Evolutionary conservation across 1,140 invertebrate genomes (phyloP), one percentile per base, ranked within the genome.

Genomic region (Diachasma alloeum): DNA sequence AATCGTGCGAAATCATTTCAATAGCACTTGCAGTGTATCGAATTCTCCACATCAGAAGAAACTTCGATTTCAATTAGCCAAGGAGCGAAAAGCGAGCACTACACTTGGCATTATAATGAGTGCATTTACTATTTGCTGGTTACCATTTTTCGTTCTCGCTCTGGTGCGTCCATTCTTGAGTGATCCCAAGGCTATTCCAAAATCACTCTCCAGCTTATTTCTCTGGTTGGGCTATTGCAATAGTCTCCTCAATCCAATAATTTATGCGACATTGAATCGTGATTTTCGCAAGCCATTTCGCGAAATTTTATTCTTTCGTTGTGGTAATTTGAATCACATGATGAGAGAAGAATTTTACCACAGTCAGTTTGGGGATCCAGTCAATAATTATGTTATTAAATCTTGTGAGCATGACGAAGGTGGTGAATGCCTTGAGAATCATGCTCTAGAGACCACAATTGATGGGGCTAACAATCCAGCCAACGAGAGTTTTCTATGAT

Each of bases 61-160:
- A 82, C 87, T 96, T 44, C 90, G 94, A 36, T 95, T 96, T 83
- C 94, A 95, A 83, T 85, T 96, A 81, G 94, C 95, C 53, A 97
- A 97, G 81, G 97, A 98, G 83, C 92, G 96, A 59, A 98, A 99
- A 87, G 97, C 97, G 3, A 97, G 97, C 69, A 97, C 97, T 19
- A 99, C 98, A 0, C 91, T 99, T 73, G 97, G 97, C 13, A 98
- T 99, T 72, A 98, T 99, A 69, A 97, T 98, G 96, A 97, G 96
- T 76, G 97, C 97, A 0, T 99, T 99, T 84, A 96, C 95, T 15
- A 91, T 98, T 72, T 99, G 98, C 86, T 99, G 98, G 98, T 90
- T 99, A 39, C 98, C 98, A 1, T 99, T 98, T 87, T 99, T 99
- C 88, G 95, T 98, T 8, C 91, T 98, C 39, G 97, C 97, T 0